Evolutionary conservation across 2,113 vertebrate species (phyloP).

Genomic region (Syrrhaptes paradoxus): DNA sequence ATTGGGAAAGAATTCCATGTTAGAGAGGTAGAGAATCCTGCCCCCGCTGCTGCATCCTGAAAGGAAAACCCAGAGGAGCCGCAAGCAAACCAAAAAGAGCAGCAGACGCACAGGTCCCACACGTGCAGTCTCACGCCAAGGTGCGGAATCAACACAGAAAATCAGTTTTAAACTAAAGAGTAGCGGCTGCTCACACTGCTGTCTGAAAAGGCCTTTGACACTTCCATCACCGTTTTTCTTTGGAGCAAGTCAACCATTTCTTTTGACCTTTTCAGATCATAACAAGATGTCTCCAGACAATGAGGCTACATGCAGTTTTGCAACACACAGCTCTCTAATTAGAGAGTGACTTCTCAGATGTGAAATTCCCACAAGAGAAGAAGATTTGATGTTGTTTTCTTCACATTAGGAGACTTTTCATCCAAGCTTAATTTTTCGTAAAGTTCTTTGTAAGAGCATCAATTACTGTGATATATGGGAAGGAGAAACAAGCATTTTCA

Average conservation of each 20-base stretch:
- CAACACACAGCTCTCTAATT: slow-evolving; percentile 5
- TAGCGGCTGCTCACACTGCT: neutral
- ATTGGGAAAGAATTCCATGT: neutral
- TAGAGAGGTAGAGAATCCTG: neutral
- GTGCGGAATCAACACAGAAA: neutral
- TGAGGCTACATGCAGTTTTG: neutral
- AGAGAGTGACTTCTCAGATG: slow-evolving; percentile 15
- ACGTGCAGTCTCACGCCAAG: neutral
- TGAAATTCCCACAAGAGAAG: neutral
- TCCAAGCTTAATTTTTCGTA: neutral
- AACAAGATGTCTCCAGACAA: slow-evolving; percentile 33
- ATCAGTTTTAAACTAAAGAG: neutral
- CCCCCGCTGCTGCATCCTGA: neutral
- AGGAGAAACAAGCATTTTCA: neutral
- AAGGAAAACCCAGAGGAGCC: slow-evolving; percentile 2
- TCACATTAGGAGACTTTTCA: slow-evolving; percentile 11
- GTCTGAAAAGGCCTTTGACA: neutral
- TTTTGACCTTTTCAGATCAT: slow-evolving; percentile 33
- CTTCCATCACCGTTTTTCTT: neutral
- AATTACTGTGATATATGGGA: neutral
- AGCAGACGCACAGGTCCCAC: neutral
- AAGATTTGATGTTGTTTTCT: slow-evolving; percentile 11
- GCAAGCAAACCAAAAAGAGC: neutral
- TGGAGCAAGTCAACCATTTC: slow-evolving; percentile 14
- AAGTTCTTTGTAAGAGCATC: neutral